phyloP scores from a whole-genome alignment of 2,113 vertebrate species.

The Cygnus buccinator region DNA sequence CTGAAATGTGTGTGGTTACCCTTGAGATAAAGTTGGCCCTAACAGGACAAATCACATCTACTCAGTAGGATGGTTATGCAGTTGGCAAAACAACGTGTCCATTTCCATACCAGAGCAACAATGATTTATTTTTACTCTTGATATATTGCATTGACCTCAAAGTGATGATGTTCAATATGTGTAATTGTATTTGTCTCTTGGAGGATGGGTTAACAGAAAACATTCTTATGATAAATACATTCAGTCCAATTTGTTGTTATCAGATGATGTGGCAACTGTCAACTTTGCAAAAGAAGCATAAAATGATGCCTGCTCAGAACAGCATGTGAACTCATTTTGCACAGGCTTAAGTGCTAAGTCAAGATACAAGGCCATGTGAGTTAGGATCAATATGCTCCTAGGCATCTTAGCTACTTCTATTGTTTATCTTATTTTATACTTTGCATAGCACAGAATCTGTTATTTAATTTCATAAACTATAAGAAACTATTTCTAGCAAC shows the following conservation, averaged over 20 bases:
- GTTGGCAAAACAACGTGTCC: neutral
- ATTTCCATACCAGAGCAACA: neutral
- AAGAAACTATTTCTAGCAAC: neutral
- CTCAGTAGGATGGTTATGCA: neutral
- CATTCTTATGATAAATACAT: neutral
- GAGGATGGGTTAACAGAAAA: slow-evolving; percentile 19
- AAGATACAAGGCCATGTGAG: neutral
- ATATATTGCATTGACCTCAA: neutral
- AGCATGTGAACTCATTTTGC: neutral
- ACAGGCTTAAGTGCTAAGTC: neutral
- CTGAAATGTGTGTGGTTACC: neutral
- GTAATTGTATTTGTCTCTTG: slow-evolving; percentile 22
- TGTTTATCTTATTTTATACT: neutral
- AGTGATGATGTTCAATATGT: neutral
- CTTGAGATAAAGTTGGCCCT: neutral
- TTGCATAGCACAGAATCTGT: neutral
- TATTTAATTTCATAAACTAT: neutral
- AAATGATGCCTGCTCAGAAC: neutral
- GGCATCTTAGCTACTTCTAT: neutral
- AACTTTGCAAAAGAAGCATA: neutral
- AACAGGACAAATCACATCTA: neutral
- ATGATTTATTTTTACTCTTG: slow-evolving; percentile 23
- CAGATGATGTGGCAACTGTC: slow-evolving; percentile 20
- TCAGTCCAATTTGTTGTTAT: neutral
- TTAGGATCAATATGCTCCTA: neutral